Base-by-base conservation (phyloP, 2,888 invertebrate genomes). In the Ichneumon xanthorius region DNA sequence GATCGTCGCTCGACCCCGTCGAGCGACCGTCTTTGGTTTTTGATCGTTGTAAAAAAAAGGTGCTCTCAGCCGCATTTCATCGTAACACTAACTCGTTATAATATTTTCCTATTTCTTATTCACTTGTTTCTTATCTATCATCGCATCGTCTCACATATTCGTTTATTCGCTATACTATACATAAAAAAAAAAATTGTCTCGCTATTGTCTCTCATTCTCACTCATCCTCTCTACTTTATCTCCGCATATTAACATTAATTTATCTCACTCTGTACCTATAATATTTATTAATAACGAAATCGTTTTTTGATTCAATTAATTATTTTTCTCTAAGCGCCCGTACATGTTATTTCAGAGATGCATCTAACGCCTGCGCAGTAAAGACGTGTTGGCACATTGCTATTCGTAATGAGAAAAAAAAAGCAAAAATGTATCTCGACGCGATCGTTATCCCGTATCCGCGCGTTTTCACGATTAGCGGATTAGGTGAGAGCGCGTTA, bases 281-380 rank as follows among this genome's bases (percentile, higher is more conserved):
- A 55, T 22, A 55, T 55, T 55, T 71, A 76, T 26, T 48, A 65
- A 61, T 33, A 63, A 71, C 45, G 58, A 40, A 77, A 53, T 65
- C 26, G 6, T 37, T 73, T 67, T 22, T 70, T 76, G 19, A 55
- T 22, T 55, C 55, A 55, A 40, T 68, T 75, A 48, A 65, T 80
- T 83, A 45, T 76, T 72, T 76, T 76, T 80, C 80, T 58, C 67
- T 72, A 63, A 76, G 80, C 55, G 76, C 30, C 11, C 76, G 71
- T 84, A 76, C 80, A 80, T 84, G 58, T 84, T 80, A 84, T 84
- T 84, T 84, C 84, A 84, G 84, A 84, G 48, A 84, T 76, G 63
- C 80, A 61, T 80, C 84, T 84, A 71, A 71, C 65, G 76, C 80
- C 80, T 71, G 71, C 70, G 82, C 63, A 61, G n/a, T 82, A 55